A percentile compares a stretch with the other conserved stretches of the same genome.
Evolutionary conservation across 92 coral and sea anemone species (phyloP).

Genomic region (Hydrozoanthus gracilis): DNA sequence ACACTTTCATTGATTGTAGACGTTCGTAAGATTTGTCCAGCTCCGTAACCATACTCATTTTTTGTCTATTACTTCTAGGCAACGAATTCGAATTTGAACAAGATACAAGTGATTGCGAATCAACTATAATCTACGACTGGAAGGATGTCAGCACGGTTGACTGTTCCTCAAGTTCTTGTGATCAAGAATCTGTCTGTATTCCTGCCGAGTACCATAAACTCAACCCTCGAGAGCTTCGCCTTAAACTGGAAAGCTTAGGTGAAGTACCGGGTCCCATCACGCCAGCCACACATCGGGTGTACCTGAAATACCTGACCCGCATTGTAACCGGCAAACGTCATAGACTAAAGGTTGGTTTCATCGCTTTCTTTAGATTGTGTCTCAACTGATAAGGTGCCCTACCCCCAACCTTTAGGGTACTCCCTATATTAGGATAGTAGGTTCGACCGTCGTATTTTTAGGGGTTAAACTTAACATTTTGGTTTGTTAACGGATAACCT

Average conservation of each 20-base stretch:
- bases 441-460: no score
- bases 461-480: neutral
- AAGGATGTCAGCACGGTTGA: slow-evolving; percentile 73
- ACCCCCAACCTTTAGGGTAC: no score
- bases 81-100: neutral
- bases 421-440: no score
- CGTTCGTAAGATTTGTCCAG: no score
- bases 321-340: slow-evolving; percentile 61
- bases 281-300: slow-evolving; percentile 65
- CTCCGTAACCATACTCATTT: neutral
- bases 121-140: slow-evolving; percentile 90
- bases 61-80: neutral
- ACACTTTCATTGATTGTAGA: no score
- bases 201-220: slow-evolving; percentile 54
- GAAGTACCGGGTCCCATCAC: slow-evolving; percentile 90
- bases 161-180: slow-evolving; percentile 35
- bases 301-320: slow-evolving; percentile 70
- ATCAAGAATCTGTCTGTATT: slow-evolving; percentile 49
- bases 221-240: slow-evolving; percentile 53
- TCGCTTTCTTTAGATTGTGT: no score
- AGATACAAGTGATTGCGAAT: neutral
- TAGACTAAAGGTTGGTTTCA: slow-evolving; percentile 18
- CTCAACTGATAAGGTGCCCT: no score
- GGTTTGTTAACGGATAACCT: neutral
- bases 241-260: slow-evolving; percentile 56